Percentiles rank a stretch among this genome's conserved stretches.
Evolutionary conservation across 2,113 vertebrate genomes (phyloP).

Genomic region (Pongo abelii): DNA sequence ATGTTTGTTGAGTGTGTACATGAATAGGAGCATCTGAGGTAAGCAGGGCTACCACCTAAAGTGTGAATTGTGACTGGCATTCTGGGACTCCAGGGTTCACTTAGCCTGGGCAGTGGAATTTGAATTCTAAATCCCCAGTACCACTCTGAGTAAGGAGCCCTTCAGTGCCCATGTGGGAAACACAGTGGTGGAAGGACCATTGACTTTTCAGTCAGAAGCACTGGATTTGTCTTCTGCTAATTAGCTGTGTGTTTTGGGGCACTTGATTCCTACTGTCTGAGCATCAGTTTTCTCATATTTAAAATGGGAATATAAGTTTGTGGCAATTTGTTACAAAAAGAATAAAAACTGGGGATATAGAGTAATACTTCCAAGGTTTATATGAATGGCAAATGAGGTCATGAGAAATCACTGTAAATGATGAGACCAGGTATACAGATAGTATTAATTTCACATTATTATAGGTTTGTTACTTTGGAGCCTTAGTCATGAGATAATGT

Average conservation of each 20-base stretch:
- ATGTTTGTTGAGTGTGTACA: background rate
- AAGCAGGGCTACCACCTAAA: background rate
- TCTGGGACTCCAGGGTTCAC: background rate
- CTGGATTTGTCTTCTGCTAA: background rate
- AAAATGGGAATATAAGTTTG: background rate
- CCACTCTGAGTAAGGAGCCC: background rate
- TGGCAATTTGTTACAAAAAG: too few relatives aligned
- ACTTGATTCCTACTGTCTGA: background rate
- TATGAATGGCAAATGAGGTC: background rate
- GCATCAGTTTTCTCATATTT: conserved; percentile 16
- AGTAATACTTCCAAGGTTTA: background rate
- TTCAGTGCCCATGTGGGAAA: background rate
- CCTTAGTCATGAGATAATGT: background rate
- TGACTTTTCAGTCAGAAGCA: background rate
- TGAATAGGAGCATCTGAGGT: background rate
- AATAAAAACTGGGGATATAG: background rate
- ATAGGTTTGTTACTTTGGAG: background rate
- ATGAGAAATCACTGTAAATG: background rate
- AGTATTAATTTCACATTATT: conserved; percentile 28
- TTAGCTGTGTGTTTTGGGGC: background rate
- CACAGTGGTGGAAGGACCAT: background rate
- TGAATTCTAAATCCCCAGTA: background rate
- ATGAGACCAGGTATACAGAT: background rate
- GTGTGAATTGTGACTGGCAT: background rate
- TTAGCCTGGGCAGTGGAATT: background rate